Percentiles rank a stretch among this genome's conserved stretches.
phyloP scores from a whole-genome alignment of 2,888 invertebrate genomes.

The Cheilosia urbana region DNA sequence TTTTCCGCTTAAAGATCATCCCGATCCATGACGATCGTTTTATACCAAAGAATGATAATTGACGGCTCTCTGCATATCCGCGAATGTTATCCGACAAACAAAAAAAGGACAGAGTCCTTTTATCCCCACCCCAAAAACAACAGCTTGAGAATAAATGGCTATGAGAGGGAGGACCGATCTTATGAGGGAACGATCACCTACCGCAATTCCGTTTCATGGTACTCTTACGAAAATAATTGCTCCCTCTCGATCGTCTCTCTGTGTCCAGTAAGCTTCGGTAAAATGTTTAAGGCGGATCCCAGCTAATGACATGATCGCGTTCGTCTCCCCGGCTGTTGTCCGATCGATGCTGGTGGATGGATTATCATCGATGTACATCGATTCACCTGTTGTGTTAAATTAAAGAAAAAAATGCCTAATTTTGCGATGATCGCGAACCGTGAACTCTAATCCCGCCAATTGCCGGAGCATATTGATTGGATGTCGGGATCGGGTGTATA shows the following conservation, averaged over 20 bases:
- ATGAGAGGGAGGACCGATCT: conserved; percentile 69
- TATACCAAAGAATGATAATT: conserved; percentile 65
- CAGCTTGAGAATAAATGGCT: conserved; percentile 48
- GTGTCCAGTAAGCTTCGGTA: conserved; percentile 28
- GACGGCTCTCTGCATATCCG: conserved; percentile 70
- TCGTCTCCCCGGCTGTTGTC: conserved; percentile 11
- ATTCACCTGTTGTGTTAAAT: conserved; percentile 75
- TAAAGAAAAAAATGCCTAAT: conserved; percentile 71
- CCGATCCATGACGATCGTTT: conserved; percentile 64
- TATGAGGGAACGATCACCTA: conserved; percentile 71
- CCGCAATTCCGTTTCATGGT: conserved; percentile 67
- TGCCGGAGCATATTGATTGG: conserved; percentile 74
- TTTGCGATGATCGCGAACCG: conserved; percentile 73
- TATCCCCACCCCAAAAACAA: conserved; percentile 36
- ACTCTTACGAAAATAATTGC: conserved; percentile 72
- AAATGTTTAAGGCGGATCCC: conserved; percentile 73
- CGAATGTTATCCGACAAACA: conserved; percentile 31
- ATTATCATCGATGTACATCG: conserved; percentile 68
- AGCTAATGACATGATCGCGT: conserved; percentile 72
- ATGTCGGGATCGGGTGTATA: conserved; percentile 71
- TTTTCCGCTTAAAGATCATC: conserved; percentile 69
- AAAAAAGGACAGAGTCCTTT: conserved; percentile 21
- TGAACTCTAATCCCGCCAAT: conserved; percentile 75
- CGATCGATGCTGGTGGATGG: conserved; percentile 39
- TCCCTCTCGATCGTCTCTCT: conserved; percentile 48